These are phyloP conservation scores for Euproctis similis DNA, from an alignment of 2,888 invertebrate genomes.

Conservation along the genomic window DNA sequence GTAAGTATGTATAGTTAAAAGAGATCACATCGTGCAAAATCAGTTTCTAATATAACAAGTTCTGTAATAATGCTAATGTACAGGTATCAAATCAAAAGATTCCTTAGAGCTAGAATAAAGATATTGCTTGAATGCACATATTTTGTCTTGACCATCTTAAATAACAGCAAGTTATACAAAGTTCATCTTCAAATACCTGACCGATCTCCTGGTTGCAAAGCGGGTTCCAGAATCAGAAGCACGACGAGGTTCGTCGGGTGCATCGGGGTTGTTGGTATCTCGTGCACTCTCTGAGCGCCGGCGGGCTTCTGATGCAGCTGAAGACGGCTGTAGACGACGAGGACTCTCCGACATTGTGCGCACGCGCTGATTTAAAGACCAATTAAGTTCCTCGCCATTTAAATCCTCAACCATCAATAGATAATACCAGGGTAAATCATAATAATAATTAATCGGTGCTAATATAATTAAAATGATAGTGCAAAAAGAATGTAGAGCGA, in stretches of 20 bases:
- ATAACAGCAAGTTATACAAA: no score
- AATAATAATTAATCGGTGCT: slow-evolving; percentile 6
- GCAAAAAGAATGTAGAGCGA: slow-evolving; percentile 3
- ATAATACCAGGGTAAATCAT: neutral
- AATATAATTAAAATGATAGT: slow-evolving; percentile 2
- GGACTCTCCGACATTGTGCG: slow-evolving; percentile 62
- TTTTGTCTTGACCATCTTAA: no score
- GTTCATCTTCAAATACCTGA: slow-evolving; percentile 47
- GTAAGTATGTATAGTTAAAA: no score
- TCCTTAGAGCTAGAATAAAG: no score
- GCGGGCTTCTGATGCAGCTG: slow-evolving; percentile 42
- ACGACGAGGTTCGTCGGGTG: slow-evolving; percentile 42
- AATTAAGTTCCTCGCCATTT: slow-evolving; percentile 10
- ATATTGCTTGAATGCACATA: no score
- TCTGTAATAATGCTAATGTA: no score
- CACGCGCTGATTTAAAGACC: slow-evolving; percentile 42
- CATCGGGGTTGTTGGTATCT: slow-evolving; percentile 26
- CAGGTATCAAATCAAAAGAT: no score
- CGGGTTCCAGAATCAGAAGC: slow-evolving; percentile 55
- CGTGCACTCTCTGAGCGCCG: slow-evolving; percentile 53
- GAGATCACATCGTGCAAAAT: no score
- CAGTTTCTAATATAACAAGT: no score
- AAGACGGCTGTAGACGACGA: slow-evolving; percentile 48
- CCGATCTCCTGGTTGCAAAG: slow-evolving; percentile 49
- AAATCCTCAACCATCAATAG: neutral